phyloP scores from a whole-genome alignment of 2,113 vertebrate genomes.

The Coptodon rendalli region DNA sequence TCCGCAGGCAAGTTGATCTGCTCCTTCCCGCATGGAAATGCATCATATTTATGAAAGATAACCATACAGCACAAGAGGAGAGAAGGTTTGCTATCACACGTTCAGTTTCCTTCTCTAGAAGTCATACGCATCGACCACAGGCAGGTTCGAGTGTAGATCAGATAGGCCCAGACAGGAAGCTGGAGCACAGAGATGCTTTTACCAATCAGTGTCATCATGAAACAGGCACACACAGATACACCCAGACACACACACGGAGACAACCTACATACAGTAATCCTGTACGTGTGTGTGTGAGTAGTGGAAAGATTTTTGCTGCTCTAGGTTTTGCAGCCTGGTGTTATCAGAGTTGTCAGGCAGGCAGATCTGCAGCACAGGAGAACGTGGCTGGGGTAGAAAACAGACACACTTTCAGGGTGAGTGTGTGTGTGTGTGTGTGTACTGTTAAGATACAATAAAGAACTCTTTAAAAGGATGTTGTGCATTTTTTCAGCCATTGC shows the following conservation, averaged over 20 bases:
- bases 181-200: constrained; percentile 26
- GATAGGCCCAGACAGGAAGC: constrained; percentile 45
- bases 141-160: constrained; percentile 50
- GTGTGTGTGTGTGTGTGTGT: not conserved
- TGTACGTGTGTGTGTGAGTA: not conserved
- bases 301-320: constrained; percentile 43
- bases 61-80: not conserved
- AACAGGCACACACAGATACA: not conserved
- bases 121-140: not conserved
- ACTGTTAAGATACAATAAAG: not conserved
- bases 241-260: not conserved
- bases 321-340: constrained; percentile 23
- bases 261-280: constrained; percentile 1
- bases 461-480: not conserved
- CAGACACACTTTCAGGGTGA: constrained; percentile 3
- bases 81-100: constrained; percentile 12
- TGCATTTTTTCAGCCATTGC: not conserved
- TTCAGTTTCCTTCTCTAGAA: not conserved
- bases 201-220: constrained; percentile 46
- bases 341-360: constrained; percentile 57
- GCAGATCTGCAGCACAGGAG: constrained; percentile 46
- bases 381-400: constrained; percentile 40
- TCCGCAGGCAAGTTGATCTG: not conserved
- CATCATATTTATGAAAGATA: constrained; percentile 39
- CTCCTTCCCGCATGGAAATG: not conserved